phyloP scores from a whole-genome alignment of 2,113 vertebrate genomes.

The Elgaria multicarinata region DNA sequence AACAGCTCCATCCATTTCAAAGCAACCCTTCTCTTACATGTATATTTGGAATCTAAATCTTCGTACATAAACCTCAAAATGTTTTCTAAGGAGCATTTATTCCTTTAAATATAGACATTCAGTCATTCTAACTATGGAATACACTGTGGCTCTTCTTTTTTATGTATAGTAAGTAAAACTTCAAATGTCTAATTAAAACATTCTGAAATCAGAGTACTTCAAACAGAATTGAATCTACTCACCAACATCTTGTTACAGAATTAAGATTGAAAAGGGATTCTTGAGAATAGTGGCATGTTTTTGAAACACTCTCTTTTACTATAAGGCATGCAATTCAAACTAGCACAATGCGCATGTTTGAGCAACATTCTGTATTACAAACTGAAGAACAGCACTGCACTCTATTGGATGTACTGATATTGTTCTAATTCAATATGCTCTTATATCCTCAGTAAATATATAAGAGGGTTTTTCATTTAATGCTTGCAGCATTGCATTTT shows the following conservation, averaged over 20 bases:
- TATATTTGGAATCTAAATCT: not conserved
- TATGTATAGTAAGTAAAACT: not conserved
- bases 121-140: not conserved
- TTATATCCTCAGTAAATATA: slow-evolving; percentile 4
- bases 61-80: slow-evolving; percentile 5
- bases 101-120: slow-evolving; percentile 1
- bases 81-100: not conserved
- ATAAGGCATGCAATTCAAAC: slow-evolving; percentile 1
- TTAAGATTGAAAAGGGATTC: slow-evolving; percentile 20
- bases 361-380: slow-evolving; percentile 29
- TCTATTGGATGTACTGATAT: slow-evolving; percentile 38
- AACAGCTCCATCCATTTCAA: not conserved
- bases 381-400: slow-evolving; percentile 47
- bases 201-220: not conserved
- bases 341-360: slow-evolving; percentile 16
- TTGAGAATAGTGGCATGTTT: not conserved
- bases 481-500: slow-evolving; percentile 13
- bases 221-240: slow-evolving; percentile 16
- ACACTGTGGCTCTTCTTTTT: not conserved
- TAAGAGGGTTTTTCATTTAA: not conserved
- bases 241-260: slow-evolving; percentile 25
- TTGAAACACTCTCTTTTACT: slow-evolving; percentile 1
- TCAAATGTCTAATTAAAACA: not conserved
- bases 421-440: slow-evolving; percentile 12
- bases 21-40: not conserved